A percentile compares a stretch with the other conserved stretches of the same genome.
These are phyloP conservation scores for Syngnathus acus DNA, from an alignment of 2,797 vertebrate species.

Conservation along the genomic window DNA sequence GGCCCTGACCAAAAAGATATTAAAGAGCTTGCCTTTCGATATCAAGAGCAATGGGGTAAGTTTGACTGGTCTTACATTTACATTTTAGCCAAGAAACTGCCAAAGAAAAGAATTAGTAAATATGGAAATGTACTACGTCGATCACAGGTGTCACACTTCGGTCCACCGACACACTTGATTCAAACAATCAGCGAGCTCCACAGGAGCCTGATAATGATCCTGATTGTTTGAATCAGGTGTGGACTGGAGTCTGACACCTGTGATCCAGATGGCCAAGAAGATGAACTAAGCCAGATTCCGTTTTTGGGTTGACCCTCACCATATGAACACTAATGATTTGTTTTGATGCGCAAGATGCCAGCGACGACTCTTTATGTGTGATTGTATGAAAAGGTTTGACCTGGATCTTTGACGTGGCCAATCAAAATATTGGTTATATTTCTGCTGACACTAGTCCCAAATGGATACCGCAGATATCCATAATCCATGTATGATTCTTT, in stretches of 20 bases:
- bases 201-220: too few species aligned
- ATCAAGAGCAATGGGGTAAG: conserved; percentile 8
- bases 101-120: neutral
- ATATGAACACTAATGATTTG: neutral
- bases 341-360: neutral
- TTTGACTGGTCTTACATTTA: neutral
- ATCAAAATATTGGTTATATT: neutral
- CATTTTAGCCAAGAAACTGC: neutral
- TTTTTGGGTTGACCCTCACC: neutral
- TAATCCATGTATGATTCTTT: neutral
- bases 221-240: too few species aligned
- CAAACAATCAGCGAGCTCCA: too few species aligned
- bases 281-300: neutral
- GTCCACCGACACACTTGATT: too few species aligned
- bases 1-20: neutral
- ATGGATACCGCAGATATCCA: neutral
- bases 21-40: conserved; percentile 3
- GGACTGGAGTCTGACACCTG: too few species aligned
- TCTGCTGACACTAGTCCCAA: neutral
- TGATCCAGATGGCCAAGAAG: neutral
- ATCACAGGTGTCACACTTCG: neutral
- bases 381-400: neutral
- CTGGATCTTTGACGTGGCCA: neutral
- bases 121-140: neutral
- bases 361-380: neutral